Evolutionary conservation across 2,113 vertebrate species (phyloP), one percentile per base, ranked within the genome.

Genomic region (Dolichotis patagonum): DNA sequence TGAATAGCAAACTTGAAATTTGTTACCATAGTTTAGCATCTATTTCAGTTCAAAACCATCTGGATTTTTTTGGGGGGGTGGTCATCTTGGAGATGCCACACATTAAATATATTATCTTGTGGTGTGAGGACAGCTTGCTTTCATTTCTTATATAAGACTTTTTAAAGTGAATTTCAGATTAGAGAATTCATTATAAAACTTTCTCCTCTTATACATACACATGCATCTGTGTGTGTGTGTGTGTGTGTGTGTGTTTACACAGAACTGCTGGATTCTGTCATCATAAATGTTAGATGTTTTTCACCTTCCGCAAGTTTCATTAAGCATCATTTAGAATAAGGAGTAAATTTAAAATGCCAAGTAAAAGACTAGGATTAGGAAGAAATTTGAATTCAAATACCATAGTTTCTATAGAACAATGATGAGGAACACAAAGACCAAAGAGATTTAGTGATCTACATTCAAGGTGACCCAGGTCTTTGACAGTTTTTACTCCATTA

Each of bases 1-100:
- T 96, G 35, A 81, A 7, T 58, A 86, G 93, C 9, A 96, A 95
- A 85, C 3, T 75, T 63, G 94, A 96, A 90, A 95, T 86, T 81
- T 92, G 65, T 26, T 96, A 20, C 28, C 41, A 86, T 71, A 75
- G 43, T 93, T 60, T 30, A 91, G 35, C 49, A 52, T 71, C 41
- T 60, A 71, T 38, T 84, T 89, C 20, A 38, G 84, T 94, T 88
- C 86, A 75, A 88, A 93, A 49, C 22, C 24, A 73, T 63, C 58
- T 95, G 22, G 75, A 78, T 24, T 35, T 3, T 65, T 94, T 52
- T 58, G 17, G 56, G 54, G 22, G 52, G 22, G 58, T 87, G 88
- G 26, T 58, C 75, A 63, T n/a, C 28, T 81, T 94, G 60, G 63
- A 86, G 49, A 91, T 63, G 16, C 1, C 4, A 54, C 19, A 12